Base-by-base conservation (phyloP, 2,888 invertebrate species). In the Hydrotaea diabolus region DNA sequence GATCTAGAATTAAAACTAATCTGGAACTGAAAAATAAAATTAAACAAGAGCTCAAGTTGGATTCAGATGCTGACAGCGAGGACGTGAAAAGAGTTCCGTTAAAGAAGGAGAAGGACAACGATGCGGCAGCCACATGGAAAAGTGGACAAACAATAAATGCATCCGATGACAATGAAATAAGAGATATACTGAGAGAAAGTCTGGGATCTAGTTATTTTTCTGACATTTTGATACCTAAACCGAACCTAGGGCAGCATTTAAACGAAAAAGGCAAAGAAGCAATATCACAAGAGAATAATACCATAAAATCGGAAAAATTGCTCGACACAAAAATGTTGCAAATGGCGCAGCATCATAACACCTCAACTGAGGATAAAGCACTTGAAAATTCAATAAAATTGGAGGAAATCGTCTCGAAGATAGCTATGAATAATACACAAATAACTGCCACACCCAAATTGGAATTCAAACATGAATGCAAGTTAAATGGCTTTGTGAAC, bases 1-100 rank as follows among this genome's bases (percentile, higher is more conserved):
- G 88, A 1, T 86, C 88, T 0, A 88, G 89, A 13, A 89, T 91
- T 46, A 91, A 89, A 77, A 91, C 90, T 0, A 91, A 91, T 81
- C 85, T 91, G 66, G 89, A 90, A 36, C 59, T 89, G 36, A 88
- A 89, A 8, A 85, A 87, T 71, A 87, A 86, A 83, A 71, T 86
- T 13, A 85, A 85, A 31, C 77, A 82, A 73, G 85, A 85, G 46
- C 46, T 83, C 0, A 83, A 83, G 66, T 49, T 85, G 39, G 85
- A 85, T 1, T 78, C 76, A 0, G 66, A 72, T 4, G 72, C 31
- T 0, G 75, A 76, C 19, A n/a, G 53, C 17, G 11, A 15, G 13
- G 57, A 74, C 43, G 21, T 17, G 15, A 77, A 69, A 66, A 19
- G 55, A 64, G 21, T n/a, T 19, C 1, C 31, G 5, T 2, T 5